Base-by-base conservation (phyloP, 1,140 invertebrate species). In the Drosophila auraria region DNA sequence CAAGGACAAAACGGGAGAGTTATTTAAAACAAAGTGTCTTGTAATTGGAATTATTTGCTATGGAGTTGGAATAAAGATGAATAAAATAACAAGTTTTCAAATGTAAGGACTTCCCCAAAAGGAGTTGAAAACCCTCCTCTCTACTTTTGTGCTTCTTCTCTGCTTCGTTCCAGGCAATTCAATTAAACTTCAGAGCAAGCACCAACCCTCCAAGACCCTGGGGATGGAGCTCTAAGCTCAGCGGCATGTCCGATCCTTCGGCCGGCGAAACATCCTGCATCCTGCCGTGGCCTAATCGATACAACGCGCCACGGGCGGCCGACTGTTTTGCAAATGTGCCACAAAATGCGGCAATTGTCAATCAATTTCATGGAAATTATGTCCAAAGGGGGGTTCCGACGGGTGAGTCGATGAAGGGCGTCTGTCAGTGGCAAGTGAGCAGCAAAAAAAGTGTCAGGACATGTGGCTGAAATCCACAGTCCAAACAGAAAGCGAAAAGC, bases 291-390 rank as follows among this genome's bases (percentile, higher is more conserved):
- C 75, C 86, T 86, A 89, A 90, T 89, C 86, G 79, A 89, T 90
- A 86, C 86, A 86, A 42, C 49, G 64, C 82, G 36, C 82, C 60
- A 44, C 79, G 70, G 70, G 86, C 53, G 70, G 81, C 54, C 42
- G 70, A 47, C 82, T 84, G 75, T 73, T 78, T 82, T 83, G 83
- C 83, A 87, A 82, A 82, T 79, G 79, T 87, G 83, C 83, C 83
- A 87, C 83, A 87, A 87, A 87, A 87, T 87, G 86, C 86, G 82
- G 78, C 86, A 89, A 89, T 89, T 89, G 86, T 89, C 86, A 89
- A 89, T 89, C 86, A 89, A 89, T 89, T 82, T 83, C 82, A 90
- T 82, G 79, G 78, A 89, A 89, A 89, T 89, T 89, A 89, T 90
- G 86, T 80, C 75, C 87, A 65, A 65, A 54, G 56, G 59, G 47